Conservation (phyloP, 2,113 vertebrate species). For the Oncorhynchus mykiss region DNA sequence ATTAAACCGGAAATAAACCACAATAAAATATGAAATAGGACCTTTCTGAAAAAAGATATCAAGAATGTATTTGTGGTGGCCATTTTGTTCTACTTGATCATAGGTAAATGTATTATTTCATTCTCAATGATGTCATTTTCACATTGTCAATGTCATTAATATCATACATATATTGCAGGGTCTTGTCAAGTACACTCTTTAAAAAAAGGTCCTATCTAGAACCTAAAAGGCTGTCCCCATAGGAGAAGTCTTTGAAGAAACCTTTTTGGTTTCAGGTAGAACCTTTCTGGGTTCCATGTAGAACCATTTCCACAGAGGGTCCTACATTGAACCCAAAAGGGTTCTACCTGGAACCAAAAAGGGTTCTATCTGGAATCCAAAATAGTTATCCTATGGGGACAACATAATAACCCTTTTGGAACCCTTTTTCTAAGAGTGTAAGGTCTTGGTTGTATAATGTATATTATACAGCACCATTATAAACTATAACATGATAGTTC, state of each 20-base stretch:
- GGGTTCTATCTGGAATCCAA: too few species aligned
- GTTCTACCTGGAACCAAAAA: too few species aligned
- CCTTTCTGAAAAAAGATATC: background rate
- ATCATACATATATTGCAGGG: background rate
- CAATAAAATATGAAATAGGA: conserved; percentile 30
- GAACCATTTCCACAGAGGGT: too few species aligned
- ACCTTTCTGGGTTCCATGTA: too few species aligned
- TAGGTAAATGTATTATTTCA: background rate
- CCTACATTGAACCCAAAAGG: too few species aligned
- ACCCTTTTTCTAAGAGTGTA: too few species aligned
- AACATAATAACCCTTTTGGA: too few species aligned
- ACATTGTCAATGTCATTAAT: background rate
- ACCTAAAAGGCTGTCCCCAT: background rate
- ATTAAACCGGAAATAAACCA: conserved; percentile 1
- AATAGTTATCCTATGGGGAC: background rate
- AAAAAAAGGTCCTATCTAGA: background rate
- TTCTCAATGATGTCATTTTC: background rate
- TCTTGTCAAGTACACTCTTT: too few species aligned
- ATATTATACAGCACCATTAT: conserved; percentile 20
- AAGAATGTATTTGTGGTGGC: background rate
- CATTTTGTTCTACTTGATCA: background rate
- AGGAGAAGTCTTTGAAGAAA: too few species aligned
- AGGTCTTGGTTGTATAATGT: conserved; percentile 17
- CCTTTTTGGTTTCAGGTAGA: too few species aligned
- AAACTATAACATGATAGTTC: conserved; percentile 7